phyloP scores from a whole-genome alignment of 2,113 vertebrate genomes.

The Myiozetetes cayanensis region DNA sequence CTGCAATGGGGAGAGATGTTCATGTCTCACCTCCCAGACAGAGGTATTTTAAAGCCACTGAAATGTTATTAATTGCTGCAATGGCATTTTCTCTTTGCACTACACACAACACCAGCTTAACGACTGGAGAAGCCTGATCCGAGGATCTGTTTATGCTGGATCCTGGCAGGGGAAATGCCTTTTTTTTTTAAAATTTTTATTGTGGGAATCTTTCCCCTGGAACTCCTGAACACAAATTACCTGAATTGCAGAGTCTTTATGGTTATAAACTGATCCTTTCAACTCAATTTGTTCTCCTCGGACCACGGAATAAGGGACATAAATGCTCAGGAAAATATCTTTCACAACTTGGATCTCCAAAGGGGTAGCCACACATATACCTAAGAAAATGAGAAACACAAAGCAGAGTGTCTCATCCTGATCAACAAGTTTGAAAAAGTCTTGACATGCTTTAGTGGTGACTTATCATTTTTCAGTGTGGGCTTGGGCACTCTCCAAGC shows the following conservation, averaged over 20 bases:
- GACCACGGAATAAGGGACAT: conserved; percentile 89
- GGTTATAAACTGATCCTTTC: conserved; percentile 88
- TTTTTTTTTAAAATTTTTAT: neutral
- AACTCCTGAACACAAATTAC: conserved; percentile 48
- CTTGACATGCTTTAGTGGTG: neutral
- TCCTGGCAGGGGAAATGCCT: neutral
- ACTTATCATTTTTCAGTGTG: neutral
- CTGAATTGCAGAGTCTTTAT: conserved; percentile 6
- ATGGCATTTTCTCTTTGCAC: neutral
- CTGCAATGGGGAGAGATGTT: conserved; percentile 67
- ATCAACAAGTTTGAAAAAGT: neutral
- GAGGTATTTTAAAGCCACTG: neutral
- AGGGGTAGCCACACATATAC: conserved; percentile 85
- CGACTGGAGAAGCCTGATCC: neutral
- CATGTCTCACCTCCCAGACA: neutral
- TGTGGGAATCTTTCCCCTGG: neutral
- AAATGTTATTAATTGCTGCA: neutral
- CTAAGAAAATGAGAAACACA: conserved; percentile 63
- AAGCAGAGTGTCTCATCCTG: neutral
- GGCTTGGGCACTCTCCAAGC: neutral
- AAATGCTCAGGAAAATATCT: conserved; percentile 81
- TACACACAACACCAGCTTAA: neutral
- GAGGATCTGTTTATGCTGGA: neutral
- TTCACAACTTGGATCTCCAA: conserved; percentile 76
- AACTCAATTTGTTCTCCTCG: conserved; percentile 90